phyloP scores from a whole-genome alignment of 2,888 invertebrate species.

The Junonia oenone region DNA sequence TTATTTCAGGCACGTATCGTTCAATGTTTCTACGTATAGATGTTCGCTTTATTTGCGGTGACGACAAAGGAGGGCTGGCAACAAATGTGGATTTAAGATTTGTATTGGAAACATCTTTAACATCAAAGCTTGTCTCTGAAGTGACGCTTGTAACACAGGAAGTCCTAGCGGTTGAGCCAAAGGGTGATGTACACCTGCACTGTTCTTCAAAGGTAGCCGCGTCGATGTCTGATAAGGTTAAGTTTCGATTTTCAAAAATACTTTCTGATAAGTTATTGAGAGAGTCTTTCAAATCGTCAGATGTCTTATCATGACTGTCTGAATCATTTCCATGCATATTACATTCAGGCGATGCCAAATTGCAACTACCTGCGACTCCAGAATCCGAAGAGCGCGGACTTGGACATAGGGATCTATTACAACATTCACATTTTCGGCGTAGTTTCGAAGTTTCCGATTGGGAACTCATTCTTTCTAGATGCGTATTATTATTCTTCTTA shows the following conservation, averaged over 20 bases:
- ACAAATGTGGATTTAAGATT: conserved; percentile 73
- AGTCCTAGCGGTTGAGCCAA: conserved; percentile 85
- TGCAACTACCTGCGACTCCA: conserved; percentile 91
- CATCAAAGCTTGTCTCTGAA: conserved; percentile 78
- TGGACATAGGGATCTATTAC: conserved; percentile 81
- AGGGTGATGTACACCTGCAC: conserved; percentile 86
- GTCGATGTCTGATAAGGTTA: conserved; percentile 79
- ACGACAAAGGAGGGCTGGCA: conserved; percentile 64
- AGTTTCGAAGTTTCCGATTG: conserved; percentile 61
- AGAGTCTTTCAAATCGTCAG: conserved; percentile 46
- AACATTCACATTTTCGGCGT: conserved; percentile 77
- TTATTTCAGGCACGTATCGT: conserved; percentile 62
- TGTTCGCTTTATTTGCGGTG: conserved; percentile 71
- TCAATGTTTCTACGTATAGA: conserved; percentile 69
- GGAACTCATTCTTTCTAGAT: conserved; percentile 65
- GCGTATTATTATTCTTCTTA: conserved; percentile 46
- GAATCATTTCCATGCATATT: conserved; percentile 65
- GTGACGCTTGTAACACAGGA: conserved; percentile 81
- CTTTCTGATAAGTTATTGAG: conserved; percentile 50
- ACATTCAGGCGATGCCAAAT: conserved; percentile 85
- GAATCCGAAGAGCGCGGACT: conserved; percentile 90
- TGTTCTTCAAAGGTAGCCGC: conserved; percentile 83
- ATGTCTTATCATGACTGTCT: conserved; percentile 55
- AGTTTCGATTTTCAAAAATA: conserved; percentile 53
- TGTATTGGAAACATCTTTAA: conserved; percentile 72